phyloP scores from a whole-genome alignment of 2,113 vertebrate genomes.

The Oncorhynchus mykiss region DNA sequence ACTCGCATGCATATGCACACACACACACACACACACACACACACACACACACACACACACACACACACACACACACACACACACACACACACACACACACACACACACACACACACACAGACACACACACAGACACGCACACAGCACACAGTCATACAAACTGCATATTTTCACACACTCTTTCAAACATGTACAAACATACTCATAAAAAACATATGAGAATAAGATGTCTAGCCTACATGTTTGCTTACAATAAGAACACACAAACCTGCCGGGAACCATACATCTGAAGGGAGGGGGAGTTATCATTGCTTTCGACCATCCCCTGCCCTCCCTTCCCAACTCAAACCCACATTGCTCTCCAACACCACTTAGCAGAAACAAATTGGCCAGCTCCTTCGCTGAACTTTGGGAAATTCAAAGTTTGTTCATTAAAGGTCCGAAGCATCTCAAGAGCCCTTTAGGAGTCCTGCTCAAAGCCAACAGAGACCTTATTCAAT shows the following conservation, averaged over 20 bases:
- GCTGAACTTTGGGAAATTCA: conserved; percentile 58
- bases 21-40: background rate
- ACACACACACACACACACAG: background rate
- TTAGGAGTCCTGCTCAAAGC: conserved; percentile 29
- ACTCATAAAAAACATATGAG: background rate
- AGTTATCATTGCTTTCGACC: conserved; percentile 56
- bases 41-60: background rate
- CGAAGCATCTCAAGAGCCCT: conserved; percentile 65
- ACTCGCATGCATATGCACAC: background rate
- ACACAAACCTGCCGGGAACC: conserved; percentile 42
- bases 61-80: background rate
- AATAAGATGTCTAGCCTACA: background rate
- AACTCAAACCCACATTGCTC: conserved; percentile 66
- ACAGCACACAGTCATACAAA: background rate
- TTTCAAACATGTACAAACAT: background rate
- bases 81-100: background rate
- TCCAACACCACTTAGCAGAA: conserved; percentile 64
- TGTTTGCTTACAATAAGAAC: background rate
- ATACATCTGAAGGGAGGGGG: conserved; percentile 69
- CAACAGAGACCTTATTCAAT: background rate
- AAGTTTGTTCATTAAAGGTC: conserved; percentile 68
- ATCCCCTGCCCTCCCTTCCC: conserved; percentile 13
- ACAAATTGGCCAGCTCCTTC: conserved; percentile 72
- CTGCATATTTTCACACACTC: background rate
- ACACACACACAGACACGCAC: background rate